Percentiles rank a stretch among this genome's conserved stretches.
Evolutionary conservation across 2,888 invertebrate genomes (phyloP).

Genomic region (Gisinianus flammeolus): DNA sequence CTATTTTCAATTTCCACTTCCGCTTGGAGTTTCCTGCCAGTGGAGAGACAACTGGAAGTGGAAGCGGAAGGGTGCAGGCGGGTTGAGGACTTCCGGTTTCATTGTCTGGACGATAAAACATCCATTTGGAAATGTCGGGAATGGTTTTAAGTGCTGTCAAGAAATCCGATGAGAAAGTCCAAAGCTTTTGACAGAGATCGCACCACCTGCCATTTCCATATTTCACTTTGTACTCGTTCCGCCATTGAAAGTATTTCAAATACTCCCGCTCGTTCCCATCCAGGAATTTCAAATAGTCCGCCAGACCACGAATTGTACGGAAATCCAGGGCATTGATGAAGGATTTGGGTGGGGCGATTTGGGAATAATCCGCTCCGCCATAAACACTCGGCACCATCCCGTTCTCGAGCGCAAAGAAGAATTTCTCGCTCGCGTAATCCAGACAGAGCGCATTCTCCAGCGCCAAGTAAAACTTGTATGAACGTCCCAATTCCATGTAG

Average conservation of each 20-base stretch:
- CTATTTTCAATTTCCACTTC: no score
- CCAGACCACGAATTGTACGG: slow-evolving; percentile 56
- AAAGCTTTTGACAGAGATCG: neutral
- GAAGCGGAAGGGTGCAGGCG: no score
- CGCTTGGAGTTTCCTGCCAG: no score
- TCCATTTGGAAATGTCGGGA: no score
- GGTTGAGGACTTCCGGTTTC: no score
- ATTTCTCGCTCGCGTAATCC: slow-evolving; percentile 49
- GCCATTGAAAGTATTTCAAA: slow-evolving; percentile 52
- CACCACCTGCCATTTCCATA: neutral
- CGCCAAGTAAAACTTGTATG: slow-evolving; percentile 47
- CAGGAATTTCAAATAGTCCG: slow-evolving; percentile 57
- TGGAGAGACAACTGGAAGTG: no score
- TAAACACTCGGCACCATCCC: slow-evolving; percentile 58
- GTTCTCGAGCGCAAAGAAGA: slow-evolving; percentile 41
- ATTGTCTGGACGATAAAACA: no score
- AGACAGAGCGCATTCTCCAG: slow-evolving; percentile 48
- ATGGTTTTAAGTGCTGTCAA: no score
- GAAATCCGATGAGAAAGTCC: no score
- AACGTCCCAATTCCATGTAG: slow-evolving; percentile 57
- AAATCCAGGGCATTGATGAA: slow-evolving; percentile 60
- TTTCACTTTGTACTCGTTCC: slow-evolving; percentile 30
- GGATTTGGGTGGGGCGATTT: slow-evolving; percentile 59
- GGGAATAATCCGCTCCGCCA: slow-evolving; percentile 59
- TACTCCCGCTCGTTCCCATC: slow-evolving; percentile 52